Evolutionary conservation across 1,140 invertebrate genomes (phyloP).

Genomic region (Agrypnia vestita): DNA sequence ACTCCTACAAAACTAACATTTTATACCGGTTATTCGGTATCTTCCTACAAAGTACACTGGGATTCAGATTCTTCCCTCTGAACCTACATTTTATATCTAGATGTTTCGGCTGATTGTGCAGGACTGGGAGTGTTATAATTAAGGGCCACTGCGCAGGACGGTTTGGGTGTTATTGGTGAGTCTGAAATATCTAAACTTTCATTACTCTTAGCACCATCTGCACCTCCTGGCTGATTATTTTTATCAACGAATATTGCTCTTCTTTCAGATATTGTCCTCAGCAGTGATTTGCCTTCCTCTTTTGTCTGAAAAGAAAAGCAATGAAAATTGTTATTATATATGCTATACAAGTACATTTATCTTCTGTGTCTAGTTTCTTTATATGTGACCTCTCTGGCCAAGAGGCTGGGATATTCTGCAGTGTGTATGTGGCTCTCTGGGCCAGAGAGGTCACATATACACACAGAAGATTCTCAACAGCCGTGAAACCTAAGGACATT

Average conservation of each 20-base stretch:
- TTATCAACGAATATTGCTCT: constrained; percentile 63
- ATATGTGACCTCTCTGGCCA: too few species aligned
- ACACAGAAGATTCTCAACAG: too few species aligned
- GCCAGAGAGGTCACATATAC: too few species aligned
- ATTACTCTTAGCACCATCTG: constrained; percentile 61
- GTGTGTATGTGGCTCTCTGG: too few species aligned
- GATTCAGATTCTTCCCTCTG: too few species aligned
- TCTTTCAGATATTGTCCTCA: constrained; percentile 83
- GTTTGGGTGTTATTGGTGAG: constrained; percentile 53
- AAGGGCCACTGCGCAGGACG: constrained; percentile 50
- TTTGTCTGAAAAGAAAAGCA: constrained; percentile 85
- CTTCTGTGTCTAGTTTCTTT: too few species aligned
- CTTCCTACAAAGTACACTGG: too few species aligned
- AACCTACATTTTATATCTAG: constrained; percentile 53
- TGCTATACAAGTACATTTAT: background rate
- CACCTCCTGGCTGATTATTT: constrained; percentile 44
- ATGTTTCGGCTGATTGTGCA: constrained; percentile 40
- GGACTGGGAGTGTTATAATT: constrained; percentile 55
- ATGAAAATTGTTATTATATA: background rate
- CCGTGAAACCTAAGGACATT: too few species aligned
- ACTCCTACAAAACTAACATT: too few species aligned
- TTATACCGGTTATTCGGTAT: too few species aligned
- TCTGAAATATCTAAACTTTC: constrained; percentile 66
- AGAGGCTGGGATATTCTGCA: too few species aligned
- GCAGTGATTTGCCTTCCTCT: constrained; percentile 91